Evolutionary conservation across 2,113 vertebrate genomes (phyloP), one percentile per base, ranked within the genome.

Genomic region (Takifugu bimaculatus): DNA sequence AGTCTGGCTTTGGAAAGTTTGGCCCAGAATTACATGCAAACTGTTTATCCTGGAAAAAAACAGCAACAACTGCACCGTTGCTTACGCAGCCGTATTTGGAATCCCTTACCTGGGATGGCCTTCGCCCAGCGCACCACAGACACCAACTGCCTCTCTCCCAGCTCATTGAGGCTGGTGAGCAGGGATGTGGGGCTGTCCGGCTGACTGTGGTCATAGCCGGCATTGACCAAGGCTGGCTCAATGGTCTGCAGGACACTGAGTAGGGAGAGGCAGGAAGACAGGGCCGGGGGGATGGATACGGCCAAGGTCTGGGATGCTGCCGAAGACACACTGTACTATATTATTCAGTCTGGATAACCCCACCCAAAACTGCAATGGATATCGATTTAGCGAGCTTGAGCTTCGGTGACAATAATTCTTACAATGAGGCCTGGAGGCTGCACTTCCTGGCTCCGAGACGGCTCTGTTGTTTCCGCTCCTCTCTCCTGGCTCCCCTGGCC

Each of bases 71-170:
- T 29, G 28, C 28, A 29, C 28, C 5, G 6, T 5, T 7, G 32
- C 9, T 35, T 35, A 35, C 32, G 5, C 32, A 29, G 28, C 28
- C 5, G 32, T 35, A 20, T 7, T 35, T 35, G 32, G 32, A 35
- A 35, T 7, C 6, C n/a, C 11, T 91, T 90, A 97, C 95, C 96
- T 92, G 96, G 96, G 51, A 98, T 88, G 1, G 92, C 95, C 75
- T 98, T 98, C 66, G 95, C 96, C 96, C 96, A 98, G 57, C 93
- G 96, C 63, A 98, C 95, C 60, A 98, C 93, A 0, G 93, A 92
- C 5, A 98, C 93, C 75, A 98, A 92, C 77, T 98, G 96, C 65
- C 95, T 82, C 78, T 97, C 96, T 0, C 96, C 95, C 0, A 98
- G 92, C 84, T 97, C 93, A 0, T 98, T 98, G 50, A 98, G 92